phyloP scores from a whole-genome alignment of 1,140 invertebrate genomes.

The Hyles vespertilio region DNA sequence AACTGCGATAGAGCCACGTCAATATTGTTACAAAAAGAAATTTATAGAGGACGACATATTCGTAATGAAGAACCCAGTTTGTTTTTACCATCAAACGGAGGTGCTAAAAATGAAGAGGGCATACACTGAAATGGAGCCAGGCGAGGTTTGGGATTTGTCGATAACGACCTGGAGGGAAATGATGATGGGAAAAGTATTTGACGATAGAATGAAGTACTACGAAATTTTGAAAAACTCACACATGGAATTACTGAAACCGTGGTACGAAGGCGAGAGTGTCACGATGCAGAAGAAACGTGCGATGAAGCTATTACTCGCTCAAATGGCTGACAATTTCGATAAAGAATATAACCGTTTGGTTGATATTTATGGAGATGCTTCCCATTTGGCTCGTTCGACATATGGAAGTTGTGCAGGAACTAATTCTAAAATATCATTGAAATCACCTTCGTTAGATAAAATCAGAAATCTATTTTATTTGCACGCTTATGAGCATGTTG shows the following conservation, averaged over 20 bases:
- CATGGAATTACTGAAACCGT: constrained; percentile 49
- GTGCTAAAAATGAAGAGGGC: constrained; percentile 48
- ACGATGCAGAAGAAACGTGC: constrained; percentile 39
- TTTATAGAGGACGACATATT: constrained; percentile 59
- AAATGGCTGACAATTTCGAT: constrained; percentile 50
- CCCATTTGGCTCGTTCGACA: no score
- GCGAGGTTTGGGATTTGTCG: constrained; percentile 50
- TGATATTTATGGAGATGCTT: neutral
- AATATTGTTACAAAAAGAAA: constrained; percentile 53
- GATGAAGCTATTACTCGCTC: constrained; percentile 41
- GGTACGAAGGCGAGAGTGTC: constrained; percentile 48
- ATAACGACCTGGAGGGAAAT: constrained; percentile 46
- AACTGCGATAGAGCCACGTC: constrained; percentile 32
- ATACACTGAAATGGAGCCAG: constrained; percentile 48
- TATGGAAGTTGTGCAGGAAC: no score
- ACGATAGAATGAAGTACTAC: constrained; percentile 62
- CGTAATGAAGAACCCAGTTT: constrained; percentile 60
- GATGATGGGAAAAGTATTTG: constrained; percentile 55
- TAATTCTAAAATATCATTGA: neutral
- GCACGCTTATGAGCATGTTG: constrained; percentile 43
- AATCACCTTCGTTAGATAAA: constrained; percentile 4
- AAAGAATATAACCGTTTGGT: constrained; percentile 29
- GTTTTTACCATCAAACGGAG: constrained; percentile 64
- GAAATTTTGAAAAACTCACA: constrained; percentile 43
- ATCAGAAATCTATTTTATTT: constrained; percentile 47